Conservation (phyloP, 1,140 invertebrate species). For the Bombus waltoni region DNA sequence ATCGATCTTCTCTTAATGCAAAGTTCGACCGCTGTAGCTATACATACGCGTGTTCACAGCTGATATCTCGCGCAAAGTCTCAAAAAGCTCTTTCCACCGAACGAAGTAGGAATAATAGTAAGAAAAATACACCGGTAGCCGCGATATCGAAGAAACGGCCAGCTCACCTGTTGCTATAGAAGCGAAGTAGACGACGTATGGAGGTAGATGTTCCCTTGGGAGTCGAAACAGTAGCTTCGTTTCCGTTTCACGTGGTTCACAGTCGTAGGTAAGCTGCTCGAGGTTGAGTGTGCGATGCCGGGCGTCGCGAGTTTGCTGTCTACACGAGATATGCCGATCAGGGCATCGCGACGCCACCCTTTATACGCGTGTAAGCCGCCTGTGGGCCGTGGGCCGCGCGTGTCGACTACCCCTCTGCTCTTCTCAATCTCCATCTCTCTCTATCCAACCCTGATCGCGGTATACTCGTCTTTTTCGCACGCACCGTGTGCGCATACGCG, state of each 20-base stretch:
- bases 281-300: constrained; percentile 7
- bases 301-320: constrained; percentile 58
- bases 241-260: constrained; percentile 17
- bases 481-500: constrained; percentile 28
- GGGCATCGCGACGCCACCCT: constrained; percentile 69
- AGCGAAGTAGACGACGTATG: background rate
- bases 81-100: background rate
- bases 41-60: no score
- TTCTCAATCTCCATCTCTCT: background rate
- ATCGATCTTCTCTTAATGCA: no score
- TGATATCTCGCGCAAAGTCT: background rate
- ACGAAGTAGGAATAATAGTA: background rate
- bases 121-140: background rate
- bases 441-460: background rate
- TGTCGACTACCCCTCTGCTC: background rate
- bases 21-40: no score
- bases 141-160: background rate
- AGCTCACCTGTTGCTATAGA: constrained; percentile 72
- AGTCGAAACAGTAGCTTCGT: background rate
- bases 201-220: background rate
- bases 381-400: constrained; percentile 32
- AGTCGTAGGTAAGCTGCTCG: background rate
- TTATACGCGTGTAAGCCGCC: constrained; percentile 68
- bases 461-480: background rate
- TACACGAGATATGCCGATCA: constrained; percentile 72